phyloP scores from a whole-genome alignment of 2,888 invertebrate genomes.

The Mylabris sibirica region DNA sequence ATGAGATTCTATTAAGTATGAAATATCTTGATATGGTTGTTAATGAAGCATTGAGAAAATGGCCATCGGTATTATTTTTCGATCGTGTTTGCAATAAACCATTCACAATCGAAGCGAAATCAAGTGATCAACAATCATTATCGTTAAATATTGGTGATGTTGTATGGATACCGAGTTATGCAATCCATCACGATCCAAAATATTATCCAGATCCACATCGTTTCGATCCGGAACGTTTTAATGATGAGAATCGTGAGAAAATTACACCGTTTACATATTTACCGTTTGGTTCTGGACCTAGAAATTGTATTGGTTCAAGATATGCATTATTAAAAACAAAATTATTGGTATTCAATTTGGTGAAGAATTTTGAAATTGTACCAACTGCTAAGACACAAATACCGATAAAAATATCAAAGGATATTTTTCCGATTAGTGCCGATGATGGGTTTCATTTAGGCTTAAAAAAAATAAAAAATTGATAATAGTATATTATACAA shows the following conservation, averaged over 20 bases:
- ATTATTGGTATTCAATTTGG: constrained; percentile 43
- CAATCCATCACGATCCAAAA: constrained; percentile 48
- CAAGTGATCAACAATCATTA: constrained; percentile 35
- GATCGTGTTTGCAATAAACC: constrained; percentile 41
- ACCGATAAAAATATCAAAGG: constrained; percentile 43
- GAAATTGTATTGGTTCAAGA: constrained; percentile 68
- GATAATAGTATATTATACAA: too few species aligned
- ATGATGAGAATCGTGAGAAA: constrained; percentile 65
- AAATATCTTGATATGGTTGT: constrained; percentile 68
- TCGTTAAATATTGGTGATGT: constrained; percentile 34
- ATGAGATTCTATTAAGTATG: constrained; percentile 64
- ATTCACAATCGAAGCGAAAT: constrained; percentile 41
- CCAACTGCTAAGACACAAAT: constrained; percentile 45
- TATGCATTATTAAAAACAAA: constrained; percentile 51
- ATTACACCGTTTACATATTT: constrained; percentile 59
- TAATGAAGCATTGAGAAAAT: constrained; percentile 46
- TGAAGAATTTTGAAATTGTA: constrained; percentile 47
- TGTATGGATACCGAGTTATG: constrained; percentile 45
- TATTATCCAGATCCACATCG: constrained; percentile 49
- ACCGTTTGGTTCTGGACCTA: constrained; percentile 64
- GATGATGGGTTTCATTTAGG: constrained; percentile 50
- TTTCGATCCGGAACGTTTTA: constrained; percentile 58
- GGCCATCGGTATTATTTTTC: neutral
- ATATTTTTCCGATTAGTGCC: constrained; percentile 36
- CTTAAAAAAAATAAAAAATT: constrained; percentile 22